phyloP scores from a whole-genome alignment of 2,113 vertebrate genomes.

The Propithecus coquereli region DNA sequence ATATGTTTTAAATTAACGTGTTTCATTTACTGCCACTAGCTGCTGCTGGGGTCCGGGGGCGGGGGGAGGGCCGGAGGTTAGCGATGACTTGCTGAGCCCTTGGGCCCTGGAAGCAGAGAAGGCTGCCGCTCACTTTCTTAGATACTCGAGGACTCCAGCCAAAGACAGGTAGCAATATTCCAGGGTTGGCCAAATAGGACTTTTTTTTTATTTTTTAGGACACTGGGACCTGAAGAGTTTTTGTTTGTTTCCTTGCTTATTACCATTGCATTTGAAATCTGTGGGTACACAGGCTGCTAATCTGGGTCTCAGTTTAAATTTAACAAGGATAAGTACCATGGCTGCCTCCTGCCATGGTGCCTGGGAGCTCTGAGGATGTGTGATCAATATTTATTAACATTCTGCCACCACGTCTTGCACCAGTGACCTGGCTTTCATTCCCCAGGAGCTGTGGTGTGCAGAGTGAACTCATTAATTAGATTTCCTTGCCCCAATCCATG shows the following conservation, averaged over 20 bases:
- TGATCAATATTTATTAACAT: slow-evolving; percentile 47
- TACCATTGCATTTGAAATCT: not conserved
- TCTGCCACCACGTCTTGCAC: not conserved
- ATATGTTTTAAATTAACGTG: slow-evolving; percentile 76
- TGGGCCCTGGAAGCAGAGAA: not conserved
- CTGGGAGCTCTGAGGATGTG: not conserved
- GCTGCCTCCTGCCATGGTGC: not conserved
- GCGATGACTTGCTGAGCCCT: not conserved
- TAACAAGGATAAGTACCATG: slow-evolving; percentile 15
- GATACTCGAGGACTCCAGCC: not conserved
- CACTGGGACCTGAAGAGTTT: not conserved
- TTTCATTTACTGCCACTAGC: slow-evolving; percentile 72
- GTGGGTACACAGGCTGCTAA: not conserved
- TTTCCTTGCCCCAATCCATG: not conserved
- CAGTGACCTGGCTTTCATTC: not conserved
- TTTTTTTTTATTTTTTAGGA: not conserved
- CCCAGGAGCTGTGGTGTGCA: not conserved
- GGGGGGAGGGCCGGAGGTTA: not conserved
- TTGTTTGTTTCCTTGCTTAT: not conserved
- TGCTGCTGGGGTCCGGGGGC: not conserved
- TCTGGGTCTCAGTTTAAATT: slow-evolving; percentile 8
- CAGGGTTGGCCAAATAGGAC: not conserved
- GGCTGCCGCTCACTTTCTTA: not conserved
- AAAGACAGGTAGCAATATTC: not conserved
- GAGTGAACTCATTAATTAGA: not conserved